Conservation (phyloP, 1,140 invertebrate genomes). For the Megathymus violae region DNA sequence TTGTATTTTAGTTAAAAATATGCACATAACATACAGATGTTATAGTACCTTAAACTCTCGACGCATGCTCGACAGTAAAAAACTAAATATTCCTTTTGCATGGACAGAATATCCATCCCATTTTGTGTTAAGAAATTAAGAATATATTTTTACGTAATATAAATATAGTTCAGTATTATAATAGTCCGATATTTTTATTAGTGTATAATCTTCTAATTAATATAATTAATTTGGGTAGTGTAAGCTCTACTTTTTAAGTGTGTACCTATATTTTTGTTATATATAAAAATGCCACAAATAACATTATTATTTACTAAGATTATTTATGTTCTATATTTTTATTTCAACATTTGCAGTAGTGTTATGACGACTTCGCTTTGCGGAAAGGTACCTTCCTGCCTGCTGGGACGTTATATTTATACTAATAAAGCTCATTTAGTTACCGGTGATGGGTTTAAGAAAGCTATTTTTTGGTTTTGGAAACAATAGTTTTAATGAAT, state of each 20-base stretch:
- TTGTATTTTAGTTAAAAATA: neutral
- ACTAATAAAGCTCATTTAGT: slow-evolving; percentile 70
- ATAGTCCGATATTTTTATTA: slow-evolving; percentile 4
- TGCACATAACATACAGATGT: neutral
- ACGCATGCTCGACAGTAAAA: slow-evolving; percentile 12
- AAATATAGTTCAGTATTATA: slow-evolving; percentile 16
- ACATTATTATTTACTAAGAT: slow-evolving; percentile 42
- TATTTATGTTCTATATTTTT: slow-evolving; percentile 42
- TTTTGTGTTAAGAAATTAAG: neutral
- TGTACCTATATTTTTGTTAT: slow-evolving; percentile 23
- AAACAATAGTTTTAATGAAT: slow-evolving; percentile 15
- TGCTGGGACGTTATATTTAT: slow-evolving; percentile 74
- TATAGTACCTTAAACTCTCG: neutral
- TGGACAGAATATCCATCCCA: slow-evolving; percentile 1
- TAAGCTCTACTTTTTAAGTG: slow-evolving; percentile 28
- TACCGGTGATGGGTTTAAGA: slow-evolving; percentile 71
- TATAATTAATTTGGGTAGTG: slow-evolving; percentile 27
- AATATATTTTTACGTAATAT: slow-evolving; percentile 25
- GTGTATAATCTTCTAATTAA: slow-evolving; percentile 22
- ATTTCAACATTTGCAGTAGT: slow-evolving; percentile 37
- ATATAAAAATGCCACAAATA: slow-evolving; percentile 56
- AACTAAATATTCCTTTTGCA: slow-evolving; percentile 3
- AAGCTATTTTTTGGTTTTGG: slow-evolving; percentile 45
- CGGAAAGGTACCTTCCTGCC: slow-evolving; percentile 84
- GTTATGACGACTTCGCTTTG: slow-evolving; percentile 78